Conservation (phyloP, 2,797 vertebrate genomes). For the Halcyon chelicuti region DNA sequence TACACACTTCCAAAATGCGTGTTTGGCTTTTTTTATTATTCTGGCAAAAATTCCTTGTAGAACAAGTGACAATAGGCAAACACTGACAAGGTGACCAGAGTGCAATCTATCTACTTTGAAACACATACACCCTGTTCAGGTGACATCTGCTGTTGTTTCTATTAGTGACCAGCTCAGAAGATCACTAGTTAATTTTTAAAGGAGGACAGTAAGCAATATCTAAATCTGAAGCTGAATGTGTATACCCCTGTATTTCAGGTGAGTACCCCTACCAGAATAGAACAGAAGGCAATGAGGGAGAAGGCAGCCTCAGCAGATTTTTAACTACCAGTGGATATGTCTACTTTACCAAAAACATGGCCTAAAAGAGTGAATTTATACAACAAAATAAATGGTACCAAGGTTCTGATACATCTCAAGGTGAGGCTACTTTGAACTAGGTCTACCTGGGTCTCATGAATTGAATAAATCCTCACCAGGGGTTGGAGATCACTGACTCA, state of each 20-base stretch:
- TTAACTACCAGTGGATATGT: not conserved
- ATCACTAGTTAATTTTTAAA: not conserved
- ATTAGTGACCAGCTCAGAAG: not conserved
- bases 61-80: not conserved
- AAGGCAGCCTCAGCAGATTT: not conserved
- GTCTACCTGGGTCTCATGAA: not conserved
- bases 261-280: not conserved
- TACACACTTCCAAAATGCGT: not conserved
- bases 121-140: not conserved
- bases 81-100: not conserved
- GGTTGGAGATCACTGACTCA: not conserved
- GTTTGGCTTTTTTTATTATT: not conserved
- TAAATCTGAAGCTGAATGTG: not conserved
- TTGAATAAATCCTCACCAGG: not conserved
- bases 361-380: not conserved
- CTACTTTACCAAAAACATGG: rapidly evolving
- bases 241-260: not conserved
- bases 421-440: not conserved
- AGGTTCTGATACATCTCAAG: not conserved
- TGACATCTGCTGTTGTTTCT: not conserved
- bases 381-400: not conserved
- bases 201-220: not conserved
- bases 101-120: not conserved
- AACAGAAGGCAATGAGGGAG: not conserved
- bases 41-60: not conserved